Percentiles rank a stretch among this genome's conserved stretches.
These are phyloP conservation scores for Papilio demoleus DNA, from an alignment of 2,888 invertebrate species.

Conservation along the genomic window DNA sequence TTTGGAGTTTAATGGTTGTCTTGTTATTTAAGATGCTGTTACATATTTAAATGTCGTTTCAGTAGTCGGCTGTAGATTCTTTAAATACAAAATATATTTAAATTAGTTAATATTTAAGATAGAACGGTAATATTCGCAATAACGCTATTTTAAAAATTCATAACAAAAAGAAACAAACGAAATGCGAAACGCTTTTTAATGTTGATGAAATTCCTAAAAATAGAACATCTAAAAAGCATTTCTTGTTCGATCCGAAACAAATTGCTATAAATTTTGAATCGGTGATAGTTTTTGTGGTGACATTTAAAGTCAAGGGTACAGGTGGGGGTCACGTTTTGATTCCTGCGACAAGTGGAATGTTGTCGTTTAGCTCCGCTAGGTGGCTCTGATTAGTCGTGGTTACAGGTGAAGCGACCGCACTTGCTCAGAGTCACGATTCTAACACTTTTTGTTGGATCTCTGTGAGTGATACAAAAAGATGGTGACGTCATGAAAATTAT, in stretches of 20 bases:
- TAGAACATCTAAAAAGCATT: slow-evolving; percentile 20
- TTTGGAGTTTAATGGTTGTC: no score
- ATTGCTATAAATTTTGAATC: slow-evolving; percentile 36
- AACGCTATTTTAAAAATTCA: not conserved
- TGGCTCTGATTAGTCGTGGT: slow-evolving; percentile 63
- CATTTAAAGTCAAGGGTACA: slow-evolving; percentile 41
- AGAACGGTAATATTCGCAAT: not conserved
- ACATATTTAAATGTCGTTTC: no score
- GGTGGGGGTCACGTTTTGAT: slow-evolving; percentile 51
- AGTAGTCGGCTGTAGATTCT: no score
- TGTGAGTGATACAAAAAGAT: slow-evolving; percentile 22
- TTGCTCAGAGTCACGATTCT: slow-evolving; percentile 47
- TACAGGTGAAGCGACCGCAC: slow-evolving; percentile 71
- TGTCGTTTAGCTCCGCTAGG: slow-evolving; percentile 45
- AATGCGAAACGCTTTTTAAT: not conserved
- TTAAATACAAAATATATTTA: no score
- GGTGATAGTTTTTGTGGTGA: slow-evolving; percentile 41
- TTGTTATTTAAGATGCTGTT: no score
- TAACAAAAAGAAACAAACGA: not conserved
- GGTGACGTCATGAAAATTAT: slow-evolving; percentile 25
- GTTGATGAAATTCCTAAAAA: slow-evolving; percentile 17
- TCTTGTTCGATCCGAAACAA: slow-evolving; percentile 28
- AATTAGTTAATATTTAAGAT: no score
- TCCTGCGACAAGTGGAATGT: slow-evolving; percentile 46
- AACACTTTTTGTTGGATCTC: slow-evolving; percentile 18